phyloP scores from a whole-genome alignment of 2,888 invertebrate genomes.

The Nematopogon swammerdamellus region DNA sequence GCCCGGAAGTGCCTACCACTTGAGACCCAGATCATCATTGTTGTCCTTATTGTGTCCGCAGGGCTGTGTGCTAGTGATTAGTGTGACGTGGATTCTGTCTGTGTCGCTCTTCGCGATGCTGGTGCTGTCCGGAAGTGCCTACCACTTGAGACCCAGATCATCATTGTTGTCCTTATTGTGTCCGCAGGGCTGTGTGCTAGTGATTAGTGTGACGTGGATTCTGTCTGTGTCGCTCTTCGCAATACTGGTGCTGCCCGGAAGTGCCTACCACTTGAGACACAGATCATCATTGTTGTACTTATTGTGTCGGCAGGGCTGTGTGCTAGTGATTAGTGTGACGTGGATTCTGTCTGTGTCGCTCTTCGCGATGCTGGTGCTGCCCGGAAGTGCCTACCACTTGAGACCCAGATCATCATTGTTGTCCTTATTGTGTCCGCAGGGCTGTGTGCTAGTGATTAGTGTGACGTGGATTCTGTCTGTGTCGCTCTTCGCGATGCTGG shows the following conservation, averaged over 20 bases:
- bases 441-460: slow-evolving; percentile 81
- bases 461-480: slow-evolving; percentile 83
- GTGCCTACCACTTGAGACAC: slow-evolving; percentile 89
- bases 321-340: slow-evolving; percentile 78
- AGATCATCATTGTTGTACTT: too few species aligned
- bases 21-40: too few species aligned
- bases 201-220: slow-evolving; percentile 83
- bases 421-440: slow-evolving; percentile 61
- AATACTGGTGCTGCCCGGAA: slow-evolving; percentile 76
- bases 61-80: slow-evolving; percentile 83
- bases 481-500: too few species aligned
- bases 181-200: slow-evolving; percentile 78
- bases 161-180: too few species aligned
- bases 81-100: slow-evolving; percentile 81
- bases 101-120: slow-evolving; percentile 79
- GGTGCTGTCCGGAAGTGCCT: slow-evolving; percentile 81
- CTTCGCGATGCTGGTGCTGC: too few species aligned
- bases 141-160: too few species aligned
- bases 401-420: too few species aligned
- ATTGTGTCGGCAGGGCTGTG: slow-evolving; percentile 69
- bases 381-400: too few species aligned
- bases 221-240: slow-evolving; percentile 80
- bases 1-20: too few species aligned
- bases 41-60: slow-evolving; percentile 52
- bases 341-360: slow-evolving; percentile 87